These are phyloP conservation scores for Drosophila parabipectinata DNA, from an alignment of 1,140 invertebrate species.

Conservation along the genomic window DNA sequence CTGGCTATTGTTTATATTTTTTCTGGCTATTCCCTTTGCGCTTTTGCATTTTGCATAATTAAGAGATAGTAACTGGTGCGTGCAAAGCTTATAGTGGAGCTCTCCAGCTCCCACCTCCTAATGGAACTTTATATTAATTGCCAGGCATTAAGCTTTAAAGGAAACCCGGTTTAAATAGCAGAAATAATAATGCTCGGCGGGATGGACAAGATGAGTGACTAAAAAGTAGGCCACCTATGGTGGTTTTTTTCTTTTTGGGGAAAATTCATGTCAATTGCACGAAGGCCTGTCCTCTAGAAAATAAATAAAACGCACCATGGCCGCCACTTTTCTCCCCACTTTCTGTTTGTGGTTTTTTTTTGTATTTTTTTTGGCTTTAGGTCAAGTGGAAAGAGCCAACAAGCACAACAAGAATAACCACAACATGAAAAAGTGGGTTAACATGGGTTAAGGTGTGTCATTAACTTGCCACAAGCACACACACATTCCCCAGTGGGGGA, in stretches of 20 bases:
- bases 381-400: conserved; percentile 60
- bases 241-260: neutral
- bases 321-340: conserved; percentile 1
- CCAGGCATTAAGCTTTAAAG: conserved; percentile 40
- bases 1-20: conserved; percentile 2
- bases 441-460: conserved; percentile 69
- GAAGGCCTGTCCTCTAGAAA: conserved; percentile 51
- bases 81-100: conserved; percentile 3
- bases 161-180: neutral
- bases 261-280: conserved; percentile 72
- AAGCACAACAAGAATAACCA: conserved; percentile 42
- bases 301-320: conserved; percentile 13
- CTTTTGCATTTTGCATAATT: conserved; percentile 43
- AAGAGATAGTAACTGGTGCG: conserved; percentile 41
- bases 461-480: conserved; percentile 51
- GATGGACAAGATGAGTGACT: conserved; percentile 3
- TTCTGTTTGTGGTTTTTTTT: conserved; percentile 3
- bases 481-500: neutral
- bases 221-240: conserved; percentile 2
- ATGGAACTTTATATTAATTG: conserved; percentile 48
- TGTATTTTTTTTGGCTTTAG: conserved; percentile 49
- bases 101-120: conserved; percentile 12
- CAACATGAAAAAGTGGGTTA: conserved; percentile 61
- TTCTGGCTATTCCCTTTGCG: neutral
- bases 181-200: conserved; percentile 1